Evolutionary conservation across 2,888 invertebrate species (phyloP).

Genomic region (Piscicola geometra): DNA sequence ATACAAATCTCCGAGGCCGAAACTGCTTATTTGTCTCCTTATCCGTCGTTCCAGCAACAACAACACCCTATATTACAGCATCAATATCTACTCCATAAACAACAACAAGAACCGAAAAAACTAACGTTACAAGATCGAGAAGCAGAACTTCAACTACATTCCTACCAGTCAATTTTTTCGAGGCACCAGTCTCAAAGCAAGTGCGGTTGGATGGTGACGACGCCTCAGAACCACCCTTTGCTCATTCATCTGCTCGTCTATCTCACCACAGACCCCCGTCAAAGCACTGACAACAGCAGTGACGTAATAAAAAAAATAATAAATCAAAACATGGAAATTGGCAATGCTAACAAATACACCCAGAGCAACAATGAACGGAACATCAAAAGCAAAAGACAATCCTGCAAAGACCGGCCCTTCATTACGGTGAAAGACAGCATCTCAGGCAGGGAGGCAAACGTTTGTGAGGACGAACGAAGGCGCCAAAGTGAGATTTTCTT

Average conservation of each 20-base stretch:
- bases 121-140: neutral
- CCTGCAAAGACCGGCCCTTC: neutral
- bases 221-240: constrained; percentile 1
- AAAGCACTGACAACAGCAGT: neutral
- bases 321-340: neutral
- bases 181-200: neutral
- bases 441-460: neutral
- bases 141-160: neutral
- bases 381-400: no score
- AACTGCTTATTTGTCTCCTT: neutral
- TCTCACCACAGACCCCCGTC: neutral
- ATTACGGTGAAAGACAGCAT: neutral
- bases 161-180: no score
- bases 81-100: neutral
- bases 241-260: constrained; percentile 3
- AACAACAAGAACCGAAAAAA: neutral
- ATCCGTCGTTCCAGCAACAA: neutral
- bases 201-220: constrained; percentile 20
- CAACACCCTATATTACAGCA: neutral
- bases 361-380: no score
- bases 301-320: neutral
- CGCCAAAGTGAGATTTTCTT: constrained; percentile 26
- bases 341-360: no score
- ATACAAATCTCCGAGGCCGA: neutral
- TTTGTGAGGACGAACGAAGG: neutral